Conservation (phyloP, 2,797 vertebrate species). For the Rhabdomys pumilio region DNA sequence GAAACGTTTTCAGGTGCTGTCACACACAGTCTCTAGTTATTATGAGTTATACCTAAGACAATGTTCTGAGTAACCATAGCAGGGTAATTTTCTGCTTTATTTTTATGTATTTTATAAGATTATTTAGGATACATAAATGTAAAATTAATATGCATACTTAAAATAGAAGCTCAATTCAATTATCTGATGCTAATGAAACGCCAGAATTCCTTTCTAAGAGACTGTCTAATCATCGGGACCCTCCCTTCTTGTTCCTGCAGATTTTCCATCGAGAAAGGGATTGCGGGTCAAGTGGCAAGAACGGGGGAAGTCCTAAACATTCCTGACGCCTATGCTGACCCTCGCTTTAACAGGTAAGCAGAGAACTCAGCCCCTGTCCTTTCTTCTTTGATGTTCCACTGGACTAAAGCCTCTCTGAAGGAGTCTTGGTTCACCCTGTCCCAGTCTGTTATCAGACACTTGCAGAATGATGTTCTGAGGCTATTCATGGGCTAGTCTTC, state of each 20-base stretch:
- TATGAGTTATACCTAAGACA: background rate
- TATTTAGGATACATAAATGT: background rate
- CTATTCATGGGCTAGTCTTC: too few species aligned
- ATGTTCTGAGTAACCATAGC: background rate
- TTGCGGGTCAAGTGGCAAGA: conserved; percentile 98
- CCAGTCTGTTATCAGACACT: too few species aligned
- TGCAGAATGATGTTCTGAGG: too few species aligned
- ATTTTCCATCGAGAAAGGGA: conserved; percentile 99
- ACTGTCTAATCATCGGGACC: background rate
- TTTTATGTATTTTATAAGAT: background rate
- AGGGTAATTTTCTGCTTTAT: background rate
- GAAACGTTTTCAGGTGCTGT: background rate
- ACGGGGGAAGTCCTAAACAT: conserved; percentile 99
- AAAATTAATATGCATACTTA: background rate
- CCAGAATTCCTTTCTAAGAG: background rate
- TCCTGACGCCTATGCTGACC: conserved; percentile 99
- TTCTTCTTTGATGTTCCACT: fast-evolving
- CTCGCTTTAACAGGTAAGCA: conserved; percentile 97
- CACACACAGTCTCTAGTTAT: background rate
- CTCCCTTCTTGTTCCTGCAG: conserved; percentile 88
- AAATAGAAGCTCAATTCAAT: background rate
- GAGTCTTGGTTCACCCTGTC: fast-evolving
- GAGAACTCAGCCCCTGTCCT: fast-evolving
- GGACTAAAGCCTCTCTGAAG: fast-evolving
- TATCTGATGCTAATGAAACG: background rate